These are phyloP conservation scores for Parochlus steinenii DNA, from an alignment of 2,888 invertebrate species.

Conservation along the genomic window DNA sequence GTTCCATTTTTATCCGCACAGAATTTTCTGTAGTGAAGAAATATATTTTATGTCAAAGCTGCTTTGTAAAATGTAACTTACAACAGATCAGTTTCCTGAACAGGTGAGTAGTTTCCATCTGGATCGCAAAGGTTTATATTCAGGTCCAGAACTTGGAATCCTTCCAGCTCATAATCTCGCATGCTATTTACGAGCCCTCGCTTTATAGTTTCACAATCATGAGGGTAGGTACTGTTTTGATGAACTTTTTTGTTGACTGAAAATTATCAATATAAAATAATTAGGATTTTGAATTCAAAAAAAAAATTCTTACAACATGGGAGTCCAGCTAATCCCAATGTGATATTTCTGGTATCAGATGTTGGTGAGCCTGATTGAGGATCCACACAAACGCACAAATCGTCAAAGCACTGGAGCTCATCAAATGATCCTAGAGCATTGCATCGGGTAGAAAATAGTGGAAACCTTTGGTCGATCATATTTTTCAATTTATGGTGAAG, in stretches of 20 bases:
- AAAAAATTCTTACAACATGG: conserved; percentile 31
- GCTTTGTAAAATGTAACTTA: conserved; percentile 21
- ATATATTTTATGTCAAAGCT: no score
- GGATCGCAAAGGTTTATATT: conserved; percentile 32
- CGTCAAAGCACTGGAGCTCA: conserved; percentile 43
- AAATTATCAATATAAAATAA: conserved; percentile 13
- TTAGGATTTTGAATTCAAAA: background rate
- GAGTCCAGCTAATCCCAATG: conserved; percentile 25
- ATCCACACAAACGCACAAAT: conserved; percentile 44
- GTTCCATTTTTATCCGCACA: conserved; percentile 41
- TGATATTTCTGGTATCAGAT: conserved; percentile 20
- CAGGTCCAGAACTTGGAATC: conserved; percentile 23
- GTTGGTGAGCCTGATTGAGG: conserved; percentile 33
- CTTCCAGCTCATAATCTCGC: conserved; percentile 21
- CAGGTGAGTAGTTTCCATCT: conserved; percentile 33
- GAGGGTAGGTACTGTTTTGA: conserved; percentile 24
- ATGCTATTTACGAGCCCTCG: conserved; percentile 21
- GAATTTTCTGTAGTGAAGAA: conserved; percentile 29
- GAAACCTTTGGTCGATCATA: conserved; percentile 27
- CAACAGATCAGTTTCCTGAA: conserved; percentile 27
- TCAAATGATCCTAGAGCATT: conserved; percentile 48
- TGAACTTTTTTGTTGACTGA: conserved; percentile 27
- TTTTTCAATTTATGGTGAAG: conserved; percentile 33
- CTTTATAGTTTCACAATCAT: conserved; percentile 28
- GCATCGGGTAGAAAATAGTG: conserved; percentile 38